phyloP scores from a whole-genome alignment of 2,797 vertebrate genomes.

The Sebastolobus altivelis region DNA sequence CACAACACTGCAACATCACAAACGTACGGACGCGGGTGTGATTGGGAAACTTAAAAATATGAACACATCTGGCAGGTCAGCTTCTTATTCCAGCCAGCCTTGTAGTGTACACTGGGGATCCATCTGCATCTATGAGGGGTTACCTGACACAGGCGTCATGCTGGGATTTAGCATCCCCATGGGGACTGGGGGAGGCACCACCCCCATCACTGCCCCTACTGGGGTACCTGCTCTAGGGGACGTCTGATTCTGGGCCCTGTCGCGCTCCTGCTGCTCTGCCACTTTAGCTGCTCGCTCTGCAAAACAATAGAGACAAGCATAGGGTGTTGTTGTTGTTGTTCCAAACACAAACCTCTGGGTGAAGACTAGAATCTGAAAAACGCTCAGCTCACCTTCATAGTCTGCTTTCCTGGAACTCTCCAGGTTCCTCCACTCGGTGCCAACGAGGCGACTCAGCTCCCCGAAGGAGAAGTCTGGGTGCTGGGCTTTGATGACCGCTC shows the following conservation, averaged over 20 bases:
- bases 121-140: slow-evolving; percentile 85
- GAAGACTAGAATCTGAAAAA: not conserved
- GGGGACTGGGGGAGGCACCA: slow-evolving; percentile 96
- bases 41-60: slow-evolving; percentile 43
- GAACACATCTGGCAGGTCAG: slow-evolving; percentile 78
- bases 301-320: slow-evolving; percentile 43
- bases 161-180: slow-evolving; percentile 98
- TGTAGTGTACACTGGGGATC: slow-evolving; percentile 66
- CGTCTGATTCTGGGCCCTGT: slow-evolving; percentile 92
- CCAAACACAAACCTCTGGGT: not conserved
- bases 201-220: slow-evolving; percentile 96
- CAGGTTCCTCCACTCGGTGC: slow-evolving; percentile 98
- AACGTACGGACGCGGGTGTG: slow-evolving; percentile 37
- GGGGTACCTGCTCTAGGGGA: slow-evolving; percentile 99
- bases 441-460: slow-evolving; percentile 97
- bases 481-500: slow-evolving; percentile 98
- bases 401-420: slow-evolving; percentile 97
- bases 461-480: slow-evolving; percentile 99
- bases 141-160: slow-evolving; percentile 99
- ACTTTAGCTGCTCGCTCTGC: slow-evolving; percentile 99
- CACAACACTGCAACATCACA: slow-evolving; percentile 15
- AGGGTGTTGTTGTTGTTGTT: not conserved
- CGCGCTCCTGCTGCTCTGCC: slow-evolving; percentile 99
- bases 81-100: slow-evolving; percentile 82
- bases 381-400: slow-evolving; percentile 92